These are phyloP conservation scores for Tragopan temminckii DNA, from an alignment of 2,797 vertebrate species.

Conservation along the genomic window DNA sequence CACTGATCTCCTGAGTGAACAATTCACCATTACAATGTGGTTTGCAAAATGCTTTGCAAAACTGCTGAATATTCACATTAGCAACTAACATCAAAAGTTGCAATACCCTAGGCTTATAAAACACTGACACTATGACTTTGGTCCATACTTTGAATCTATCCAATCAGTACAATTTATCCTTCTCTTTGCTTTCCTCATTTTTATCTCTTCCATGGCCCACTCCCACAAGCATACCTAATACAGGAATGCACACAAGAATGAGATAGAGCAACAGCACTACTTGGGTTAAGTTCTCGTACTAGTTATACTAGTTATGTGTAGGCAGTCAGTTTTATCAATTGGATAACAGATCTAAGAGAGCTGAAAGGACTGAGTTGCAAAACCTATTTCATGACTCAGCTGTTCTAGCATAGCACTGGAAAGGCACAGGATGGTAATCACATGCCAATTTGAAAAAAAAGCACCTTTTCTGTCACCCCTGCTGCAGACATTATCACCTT, in stretches of 20 bases:
- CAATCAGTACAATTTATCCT: background rate
- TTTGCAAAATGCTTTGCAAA: background rate
- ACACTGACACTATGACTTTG: background rate
- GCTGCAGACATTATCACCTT: background rate
- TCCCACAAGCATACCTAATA: background rate
- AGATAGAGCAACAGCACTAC: background rate
- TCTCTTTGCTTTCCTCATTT: background rate
- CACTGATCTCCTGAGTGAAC: background rate
- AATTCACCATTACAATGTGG: fast-evolving
- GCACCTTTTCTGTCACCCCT: background rate
- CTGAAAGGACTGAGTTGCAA: background rate
- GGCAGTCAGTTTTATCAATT: background rate
- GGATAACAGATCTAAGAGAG: background rate
- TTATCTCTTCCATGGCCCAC: background rate
- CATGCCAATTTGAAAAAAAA: too few relatives aligned
- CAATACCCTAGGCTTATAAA: background rate
- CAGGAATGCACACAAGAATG: background rate
- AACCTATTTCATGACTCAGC: too few relatives aligned
- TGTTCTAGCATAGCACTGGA: background rate
- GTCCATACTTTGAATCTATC: background rate
- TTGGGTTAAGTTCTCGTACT: background rate
- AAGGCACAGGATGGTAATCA: background rate
- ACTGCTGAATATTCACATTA: background rate
- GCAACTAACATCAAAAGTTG: background rate
- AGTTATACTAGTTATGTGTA: fast-evolving